Percentiles rank a stretch among this genome's conserved stretches.
Evolutionary conservation across 2,797 vertebrate species (phyloP).

Genomic region (Orestias chungarensis): DNA sequence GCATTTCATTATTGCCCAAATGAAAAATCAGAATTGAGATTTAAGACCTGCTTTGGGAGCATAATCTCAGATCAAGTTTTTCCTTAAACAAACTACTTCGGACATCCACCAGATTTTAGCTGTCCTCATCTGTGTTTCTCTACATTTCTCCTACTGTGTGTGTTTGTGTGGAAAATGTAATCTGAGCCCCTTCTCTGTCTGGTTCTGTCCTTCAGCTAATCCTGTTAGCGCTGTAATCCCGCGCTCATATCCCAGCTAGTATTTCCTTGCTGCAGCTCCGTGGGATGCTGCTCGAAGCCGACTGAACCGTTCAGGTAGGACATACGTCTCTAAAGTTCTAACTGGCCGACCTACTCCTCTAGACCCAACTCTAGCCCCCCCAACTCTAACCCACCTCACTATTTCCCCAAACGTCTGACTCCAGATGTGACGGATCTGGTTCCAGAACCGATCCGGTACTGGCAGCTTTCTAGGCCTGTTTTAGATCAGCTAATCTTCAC

Average conservation of each 20-base stretch:
- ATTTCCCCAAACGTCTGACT: no score
- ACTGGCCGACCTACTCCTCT: not conserved
- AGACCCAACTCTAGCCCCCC: no score
- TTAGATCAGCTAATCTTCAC: no score
- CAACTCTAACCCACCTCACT: no score
- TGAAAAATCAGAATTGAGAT: no score
- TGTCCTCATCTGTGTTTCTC: not conserved
- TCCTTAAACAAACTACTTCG: not conserved
- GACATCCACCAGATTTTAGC: not conserved
- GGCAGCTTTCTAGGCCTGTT: no score
- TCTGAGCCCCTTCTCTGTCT: conserved; percentile 10
- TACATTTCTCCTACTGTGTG: no score
- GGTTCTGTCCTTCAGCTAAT: conserved; percentile 27
- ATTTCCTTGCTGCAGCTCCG: conserved; percentile 25
- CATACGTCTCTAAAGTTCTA: not conserved
- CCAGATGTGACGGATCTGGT: not conserved
- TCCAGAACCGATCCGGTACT: not conserved
- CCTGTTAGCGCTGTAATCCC: conserved; percentile 66
- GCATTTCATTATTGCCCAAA: no score
- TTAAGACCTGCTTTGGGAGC: no score
- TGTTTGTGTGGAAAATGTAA: conserved; percentile 20
- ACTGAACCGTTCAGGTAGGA: conserved; percentile 62
- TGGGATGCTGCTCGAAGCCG: conserved; percentile 54
- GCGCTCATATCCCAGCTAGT: conserved; percentile 22
- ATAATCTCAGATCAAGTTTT: not conserved